These are phyloP conservation scores for Drymonia ruficornis DNA, from an alignment of 2,888 invertebrate species.

Conservation along the genomic window DNA sequence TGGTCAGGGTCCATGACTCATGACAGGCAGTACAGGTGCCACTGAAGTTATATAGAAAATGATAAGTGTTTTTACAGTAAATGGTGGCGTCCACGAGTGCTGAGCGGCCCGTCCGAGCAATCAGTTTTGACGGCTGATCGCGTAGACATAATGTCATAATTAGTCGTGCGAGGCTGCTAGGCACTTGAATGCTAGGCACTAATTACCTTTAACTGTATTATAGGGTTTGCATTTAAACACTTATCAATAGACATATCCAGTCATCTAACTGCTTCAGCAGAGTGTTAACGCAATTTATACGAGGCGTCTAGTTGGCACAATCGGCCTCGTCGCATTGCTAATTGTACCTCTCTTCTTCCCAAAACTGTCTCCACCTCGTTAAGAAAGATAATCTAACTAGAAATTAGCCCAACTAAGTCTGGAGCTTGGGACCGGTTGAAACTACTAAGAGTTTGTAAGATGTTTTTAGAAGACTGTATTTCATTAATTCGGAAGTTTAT, in stretches of 20 bases:
- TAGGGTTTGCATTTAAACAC: neutral
- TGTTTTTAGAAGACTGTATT: slow-evolving; percentile 2
- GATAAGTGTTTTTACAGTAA: too few relatives aligned
- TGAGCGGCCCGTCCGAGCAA: too few relatives aligned
- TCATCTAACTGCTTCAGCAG: slow-evolving; percentile 27
- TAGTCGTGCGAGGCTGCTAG: too few relatives aligned
- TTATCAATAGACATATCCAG: slow-evolving; percentile 2
- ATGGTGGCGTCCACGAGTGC: too few relatives aligned
- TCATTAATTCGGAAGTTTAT: neutral
- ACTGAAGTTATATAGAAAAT: too few relatives aligned
- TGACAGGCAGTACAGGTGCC: too few relatives aligned
- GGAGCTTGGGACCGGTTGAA: slow-evolving; percentile 19
- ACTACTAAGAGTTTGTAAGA: slow-evolving; percentile 8
- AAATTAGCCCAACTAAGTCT: slow-evolving; percentile 37
- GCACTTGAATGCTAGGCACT: too few relatives aligned
- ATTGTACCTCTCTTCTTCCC: slow-evolving; percentile 69
- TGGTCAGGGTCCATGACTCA: too few relatives aligned
- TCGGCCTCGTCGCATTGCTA: slow-evolving; percentile 66
- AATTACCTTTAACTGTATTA: too few relatives aligned
- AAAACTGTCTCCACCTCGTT: slow-evolving; percentile 55
- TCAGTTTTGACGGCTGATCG: too few relatives aligned
- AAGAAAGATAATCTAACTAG: slow-evolving; percentile 49
- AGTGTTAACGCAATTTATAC: slow-evolving; percentile 69
- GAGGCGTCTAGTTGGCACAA: slow-evolving; percentile 58
- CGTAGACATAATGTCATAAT: too few relatives aligned